Conservation (phyloP, 2,888 invertebrate genomes). For the Limnephilus auricula region DNA sequence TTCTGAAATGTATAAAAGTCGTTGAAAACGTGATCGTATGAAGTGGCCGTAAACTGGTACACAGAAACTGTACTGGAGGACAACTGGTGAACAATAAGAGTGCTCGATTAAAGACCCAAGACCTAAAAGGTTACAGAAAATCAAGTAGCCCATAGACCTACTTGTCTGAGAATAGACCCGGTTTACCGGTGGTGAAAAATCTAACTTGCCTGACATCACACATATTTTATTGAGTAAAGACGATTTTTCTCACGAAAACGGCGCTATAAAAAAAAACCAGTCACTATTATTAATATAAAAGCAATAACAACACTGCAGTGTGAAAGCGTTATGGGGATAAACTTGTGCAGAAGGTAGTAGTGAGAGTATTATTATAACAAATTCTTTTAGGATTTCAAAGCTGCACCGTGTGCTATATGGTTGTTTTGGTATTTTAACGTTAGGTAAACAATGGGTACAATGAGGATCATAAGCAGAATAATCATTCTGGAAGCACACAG, state of each 20-base stretch:
- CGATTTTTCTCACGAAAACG: no score
- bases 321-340: not conserved
- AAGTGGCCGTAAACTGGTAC: not conserved
- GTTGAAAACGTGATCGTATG: not conserved
- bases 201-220: not conserved
- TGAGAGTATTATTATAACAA: not conserved
- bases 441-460: no score
- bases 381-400: not conserved
- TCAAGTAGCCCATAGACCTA: no score
- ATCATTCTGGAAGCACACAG: no score
- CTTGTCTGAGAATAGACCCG: not conserved
- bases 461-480: no score
- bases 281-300: not conserved
- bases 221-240: no score
- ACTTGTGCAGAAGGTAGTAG: not conserved
- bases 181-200: not conserved
- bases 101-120: no score
- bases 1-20: not conserved
- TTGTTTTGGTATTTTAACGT: no score
- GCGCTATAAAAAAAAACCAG: no score
- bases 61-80: not conserved
- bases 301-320: not conserved
- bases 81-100: not conserved
- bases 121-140: no score
- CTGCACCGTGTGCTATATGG: not conserved